A percentile compares a stretch with the other conserved stretches of the same genome.
phyloP scores from a whole-genome alignment of 2,797 vertebrate species.

The Macropus fuliginosus region DNA sequence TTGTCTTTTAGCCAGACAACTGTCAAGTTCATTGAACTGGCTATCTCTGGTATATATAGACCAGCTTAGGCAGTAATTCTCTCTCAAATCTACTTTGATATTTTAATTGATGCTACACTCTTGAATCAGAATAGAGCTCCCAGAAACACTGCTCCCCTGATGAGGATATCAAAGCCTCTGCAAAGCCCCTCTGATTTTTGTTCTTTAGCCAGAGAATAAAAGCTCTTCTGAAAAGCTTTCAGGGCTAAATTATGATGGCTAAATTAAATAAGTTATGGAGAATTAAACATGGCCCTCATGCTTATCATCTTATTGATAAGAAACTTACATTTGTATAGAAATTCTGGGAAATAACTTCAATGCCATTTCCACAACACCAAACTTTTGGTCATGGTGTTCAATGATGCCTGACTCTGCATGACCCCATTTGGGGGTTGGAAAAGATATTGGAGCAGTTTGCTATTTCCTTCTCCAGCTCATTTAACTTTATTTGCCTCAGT shows the following conservation, averaged over 20 bases:
- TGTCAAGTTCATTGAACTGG: background rate
- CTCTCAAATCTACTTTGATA: background rate
- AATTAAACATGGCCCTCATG: background rate
- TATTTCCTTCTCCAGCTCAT: background rate
- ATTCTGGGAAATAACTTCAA: background rate
- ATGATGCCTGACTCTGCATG: background rate
- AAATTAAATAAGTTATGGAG: background rate
- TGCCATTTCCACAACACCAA: background rate
- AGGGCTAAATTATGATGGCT: background rate
- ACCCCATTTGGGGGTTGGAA: background rate
- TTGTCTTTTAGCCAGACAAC: background rate
- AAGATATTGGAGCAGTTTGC: too few species aligned
- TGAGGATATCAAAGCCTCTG: background rate
- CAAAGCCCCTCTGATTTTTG: background rate
- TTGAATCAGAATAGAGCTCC: background rate
- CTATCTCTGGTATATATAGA: background rate
- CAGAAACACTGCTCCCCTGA: background rate
- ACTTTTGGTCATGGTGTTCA: background rate
- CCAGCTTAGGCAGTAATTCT: background rate
- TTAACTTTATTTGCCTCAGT: background rate
- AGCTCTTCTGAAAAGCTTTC: background rate
- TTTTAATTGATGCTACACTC: background rate
- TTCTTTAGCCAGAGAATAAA: background rate
- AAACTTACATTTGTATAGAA: background rate
- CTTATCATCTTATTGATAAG: background rate